phyloP scores from a whole-genome alignment of 35 echinoderm and acorn worm genomes.

The Amphiura filiformis region DNA sequence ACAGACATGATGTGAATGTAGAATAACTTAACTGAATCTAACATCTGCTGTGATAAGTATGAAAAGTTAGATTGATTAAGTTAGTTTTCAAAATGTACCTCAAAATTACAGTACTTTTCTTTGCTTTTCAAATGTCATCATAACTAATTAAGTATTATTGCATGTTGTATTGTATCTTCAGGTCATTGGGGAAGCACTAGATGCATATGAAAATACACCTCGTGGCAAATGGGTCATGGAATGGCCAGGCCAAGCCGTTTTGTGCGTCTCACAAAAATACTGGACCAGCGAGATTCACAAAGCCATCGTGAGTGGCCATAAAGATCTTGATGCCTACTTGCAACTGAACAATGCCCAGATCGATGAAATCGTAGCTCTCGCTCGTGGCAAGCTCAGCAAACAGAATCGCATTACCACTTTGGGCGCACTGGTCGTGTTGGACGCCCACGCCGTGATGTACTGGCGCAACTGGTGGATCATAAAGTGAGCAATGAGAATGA shows the following conservation, averaged over 20 bases:
- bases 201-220: conserved; percentile 66
- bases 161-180: conserved; percentile 11
- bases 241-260: conserved; percentile 89
- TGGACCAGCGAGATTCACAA: conserved; percentile 98
- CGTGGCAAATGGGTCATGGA: conserved; percentile 86
- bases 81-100: too few relatives aligned
- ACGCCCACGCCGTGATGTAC: conserved; percentile 97
- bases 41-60: too few relatives aligned
- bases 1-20: too few relatives aligned
- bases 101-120: too few relatives aligned
- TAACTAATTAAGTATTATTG: too few relatives aligned
- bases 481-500: conserved; percentile 84
- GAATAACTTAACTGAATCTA: too few relatives aligned
- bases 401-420: conserved; percentile 98
- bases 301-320: conserved; percentile 65
- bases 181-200: conserved; percentile 86
- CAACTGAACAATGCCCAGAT: conserved; percentile 92
- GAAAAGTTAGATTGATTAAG: too few relatives aligned
- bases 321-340: conserved; percentile 77
- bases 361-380: conserved; percentile 90
- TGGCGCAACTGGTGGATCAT: conserved; percentile 69
- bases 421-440: conserved; percentile 95
- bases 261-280: conserved; percentile 82
- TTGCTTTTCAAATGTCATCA: too few relatives aligned
- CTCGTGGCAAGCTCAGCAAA: conserved; percentile 95